Percentiles rank a stretch among this genome's conserved stretches.
These are phyloP conservation scores for Panthera uncia DNA, from an alignment of 2,113 vertebrate species.

Conservation along the genomic window DNA sequence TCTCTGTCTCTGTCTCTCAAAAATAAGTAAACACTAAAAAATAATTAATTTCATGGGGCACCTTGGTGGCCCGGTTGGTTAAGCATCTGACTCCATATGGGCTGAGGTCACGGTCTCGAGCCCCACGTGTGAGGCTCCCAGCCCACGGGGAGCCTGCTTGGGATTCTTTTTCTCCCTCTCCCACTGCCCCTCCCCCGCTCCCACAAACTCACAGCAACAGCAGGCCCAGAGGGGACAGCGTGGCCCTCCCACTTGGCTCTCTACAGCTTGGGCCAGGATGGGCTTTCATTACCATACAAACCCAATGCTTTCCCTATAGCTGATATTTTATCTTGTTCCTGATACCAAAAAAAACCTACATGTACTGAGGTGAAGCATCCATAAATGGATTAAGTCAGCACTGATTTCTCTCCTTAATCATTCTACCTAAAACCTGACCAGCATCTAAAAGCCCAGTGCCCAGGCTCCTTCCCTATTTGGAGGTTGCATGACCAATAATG, in stretches of 20 bases:
- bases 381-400: background rate
- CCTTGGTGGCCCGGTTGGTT: no score
- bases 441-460: background rate
- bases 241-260: background rate
- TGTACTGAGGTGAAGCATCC: background rate
- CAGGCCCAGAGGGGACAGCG: background rate
- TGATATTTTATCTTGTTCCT: background rate
- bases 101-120: no score
- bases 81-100: no score
- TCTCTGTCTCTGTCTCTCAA: no score
- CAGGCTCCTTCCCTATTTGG: background rate
- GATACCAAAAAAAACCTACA: background rate
- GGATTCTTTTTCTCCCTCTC: no score
- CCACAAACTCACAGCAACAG: background rate
- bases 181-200: no score
- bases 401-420: background rate
- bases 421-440: background rate
- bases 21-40: no score
- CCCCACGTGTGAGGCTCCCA: no score
- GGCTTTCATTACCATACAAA: background rate
- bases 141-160: no score
- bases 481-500: background rate
- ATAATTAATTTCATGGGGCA: no score
- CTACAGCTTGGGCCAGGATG: background rate
- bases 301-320: background rate